These are phyloP conservation scores for Aleiodes sp. DNA, from an alignment of 1,140 invertebrate genomes.

Conservation along the genomic window DNA sequence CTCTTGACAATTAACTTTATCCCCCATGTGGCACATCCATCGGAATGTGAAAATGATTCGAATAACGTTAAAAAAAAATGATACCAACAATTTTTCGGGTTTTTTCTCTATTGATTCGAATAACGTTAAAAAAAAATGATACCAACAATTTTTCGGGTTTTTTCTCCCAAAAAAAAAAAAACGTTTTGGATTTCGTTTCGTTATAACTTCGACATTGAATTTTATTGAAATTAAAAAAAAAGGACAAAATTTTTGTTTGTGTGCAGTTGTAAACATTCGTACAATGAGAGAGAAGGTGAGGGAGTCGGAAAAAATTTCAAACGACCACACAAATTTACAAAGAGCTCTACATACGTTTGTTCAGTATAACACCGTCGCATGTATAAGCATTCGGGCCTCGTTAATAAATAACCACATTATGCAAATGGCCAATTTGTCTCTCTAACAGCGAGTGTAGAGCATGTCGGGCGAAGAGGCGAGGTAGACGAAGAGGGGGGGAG, in stretches of 20 bases:
- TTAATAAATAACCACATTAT: conserved; percentile 61
- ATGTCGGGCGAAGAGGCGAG: not conserved
- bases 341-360: not conserved
- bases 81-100: not conserved
- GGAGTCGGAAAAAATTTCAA: not conserved
- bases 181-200: too few relatives aligned
- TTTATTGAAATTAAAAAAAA: too few relatives aligned
- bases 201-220: too few relatives aligned
- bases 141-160: not conserved
- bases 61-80: not conserved
- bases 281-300: not conserved
- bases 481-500: not conserved
- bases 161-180: too few relatives aligned
- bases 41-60: not conserved
- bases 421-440: conserved; percentile 59
- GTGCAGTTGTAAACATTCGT: not conserved
- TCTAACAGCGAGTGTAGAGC: not conserved
- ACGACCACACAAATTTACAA: not conserved
- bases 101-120: not conserved
- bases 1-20: conserved; percentile 6
- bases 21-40: not conserved
- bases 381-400: conserved; percentile 26
- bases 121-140: not conserved
- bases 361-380: not conserved
- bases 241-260: too few relatives aligned